Percentiles rank a stretch among this genome's conserved stretches.
phyloP scores from a whole-genome alignment of 2,797 vertebrate genomes.

The Pempheris klunzingeri region DNA sequence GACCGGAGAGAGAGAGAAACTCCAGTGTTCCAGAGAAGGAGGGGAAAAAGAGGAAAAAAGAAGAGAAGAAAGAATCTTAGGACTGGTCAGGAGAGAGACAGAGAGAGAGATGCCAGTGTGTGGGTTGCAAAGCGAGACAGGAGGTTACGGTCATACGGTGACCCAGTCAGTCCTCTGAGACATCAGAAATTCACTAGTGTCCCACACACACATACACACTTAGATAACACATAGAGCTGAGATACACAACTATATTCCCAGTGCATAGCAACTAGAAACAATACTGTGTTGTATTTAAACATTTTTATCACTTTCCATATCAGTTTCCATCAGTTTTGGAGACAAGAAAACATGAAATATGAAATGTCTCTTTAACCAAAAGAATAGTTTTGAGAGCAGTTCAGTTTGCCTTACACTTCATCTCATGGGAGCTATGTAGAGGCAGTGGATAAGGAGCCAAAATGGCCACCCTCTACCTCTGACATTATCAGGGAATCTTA shows the following conservation, averaged over 20 bases:
- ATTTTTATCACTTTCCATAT: constrained; percentile 33
- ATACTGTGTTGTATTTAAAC: constrained; percentile 33
- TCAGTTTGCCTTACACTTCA: constrained; percentile 17
- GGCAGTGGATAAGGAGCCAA: constrained; percentile 54
- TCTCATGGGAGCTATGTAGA: constrained; percentile 43
- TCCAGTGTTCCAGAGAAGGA: constrained; percentile 78
- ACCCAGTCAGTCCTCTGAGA: constrained; percentile 76
- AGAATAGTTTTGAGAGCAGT: constrained; percentile 18
- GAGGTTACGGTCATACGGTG: constrained; percentile 77
- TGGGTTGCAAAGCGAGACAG: constrained; percentile 81
- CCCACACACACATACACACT: constrained; percentile 48
- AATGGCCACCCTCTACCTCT: constrained; percentile 65
- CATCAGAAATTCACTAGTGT: constrained; percentile 75
- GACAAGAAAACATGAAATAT: constrained; percentile 5
- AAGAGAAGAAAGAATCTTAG: constrained; percentile 77
- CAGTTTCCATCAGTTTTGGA: constrained; percentile 8
- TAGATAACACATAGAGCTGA: constrained; percentile 29
- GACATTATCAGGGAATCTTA: constrained; percentile 81
- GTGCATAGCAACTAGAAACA: constrained; percentile 31
- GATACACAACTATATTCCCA: constrained; percentile 54
- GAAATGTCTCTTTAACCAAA: constrained; percentile 1
- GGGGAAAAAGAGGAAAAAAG: constrained; percentile 69
- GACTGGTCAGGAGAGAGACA: constrained; percentile 81
- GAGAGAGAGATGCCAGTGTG: constrained; percentile 82
- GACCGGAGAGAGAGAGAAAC: constrained; percentile 82